phyloP scores from a whole-genome alignment of 2,888 invertebrate genomes.

The Chaitophorus viminalis region DNA sequence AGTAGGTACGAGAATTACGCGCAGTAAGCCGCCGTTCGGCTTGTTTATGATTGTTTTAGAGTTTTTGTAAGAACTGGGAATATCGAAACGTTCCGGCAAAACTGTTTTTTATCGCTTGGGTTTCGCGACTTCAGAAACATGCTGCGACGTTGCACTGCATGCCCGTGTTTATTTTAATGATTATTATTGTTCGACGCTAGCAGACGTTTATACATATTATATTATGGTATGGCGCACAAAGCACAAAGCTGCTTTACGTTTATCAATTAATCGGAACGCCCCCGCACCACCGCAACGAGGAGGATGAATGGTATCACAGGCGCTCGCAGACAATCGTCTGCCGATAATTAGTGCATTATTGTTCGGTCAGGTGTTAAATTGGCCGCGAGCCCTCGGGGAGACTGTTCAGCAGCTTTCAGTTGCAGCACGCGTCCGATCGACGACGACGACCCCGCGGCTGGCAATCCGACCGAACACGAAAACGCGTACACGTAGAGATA shows the following conservation, averaged over 20 bases:
- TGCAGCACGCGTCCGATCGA: conserved; percentile 20
- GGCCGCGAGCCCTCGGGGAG: neutral
- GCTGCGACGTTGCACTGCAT: no score
- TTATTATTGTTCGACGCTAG: no score
- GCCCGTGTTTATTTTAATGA: no score
- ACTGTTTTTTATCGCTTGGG: neutral
- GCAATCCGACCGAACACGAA: conserved; percentile 20
- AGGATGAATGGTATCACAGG: no score
- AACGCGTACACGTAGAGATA: no score
- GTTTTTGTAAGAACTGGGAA: no score
- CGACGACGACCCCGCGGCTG: conserved; percentile 7
- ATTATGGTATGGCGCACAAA: no score
- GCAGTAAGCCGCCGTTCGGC: no score
- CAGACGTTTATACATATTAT: no score
- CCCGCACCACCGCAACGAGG: neutral
- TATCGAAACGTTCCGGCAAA: conserved; percentile 26
- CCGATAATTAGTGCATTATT: conserved; percentile 40
- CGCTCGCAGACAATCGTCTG: neutral
- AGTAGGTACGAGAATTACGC: no score
- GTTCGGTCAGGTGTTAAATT: conserved; percentile 58
- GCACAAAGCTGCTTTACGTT: conserved; percentile 16
- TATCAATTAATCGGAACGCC: conserved; percentile 23
- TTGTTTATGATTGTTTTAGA: no score
- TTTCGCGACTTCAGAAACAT: no score
- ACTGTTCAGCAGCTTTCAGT: conserved; percentile 36